These are phyloP conservation scores for Rhaphigaster nebulosa DNA, from an alignment of 2,888 invertebrate genomes.

Conservation along the genomic window DNA sequence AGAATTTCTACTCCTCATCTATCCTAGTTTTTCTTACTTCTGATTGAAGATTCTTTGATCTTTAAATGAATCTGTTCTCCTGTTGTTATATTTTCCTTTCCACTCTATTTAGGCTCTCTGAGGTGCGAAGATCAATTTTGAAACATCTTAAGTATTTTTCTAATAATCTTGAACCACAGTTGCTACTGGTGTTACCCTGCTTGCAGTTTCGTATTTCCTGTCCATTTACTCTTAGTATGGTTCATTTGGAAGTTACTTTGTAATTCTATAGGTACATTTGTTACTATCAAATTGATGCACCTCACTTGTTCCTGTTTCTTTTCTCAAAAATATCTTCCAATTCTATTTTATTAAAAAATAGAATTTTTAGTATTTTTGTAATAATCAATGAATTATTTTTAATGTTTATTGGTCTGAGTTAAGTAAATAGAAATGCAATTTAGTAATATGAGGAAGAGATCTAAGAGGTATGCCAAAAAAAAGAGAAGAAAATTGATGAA, in stretches of 20 bases:
- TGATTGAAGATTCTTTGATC: background rate
- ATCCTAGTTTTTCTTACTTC: background rate
- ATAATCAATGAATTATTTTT: too few relatives aligned
- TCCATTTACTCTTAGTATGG: background rate
- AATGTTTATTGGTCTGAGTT: too few relatives aligned
- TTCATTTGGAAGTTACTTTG: background rate
- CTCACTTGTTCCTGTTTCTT: background rate
- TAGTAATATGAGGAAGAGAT: too few relatives aligned
- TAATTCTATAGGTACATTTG: background rate
- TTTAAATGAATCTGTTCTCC: background rate
- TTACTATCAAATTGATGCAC: background rate
- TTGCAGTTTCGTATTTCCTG: background rate
- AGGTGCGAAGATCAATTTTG: background rate
- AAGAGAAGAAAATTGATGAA: background rate
- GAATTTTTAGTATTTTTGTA: too few relatives aligned
- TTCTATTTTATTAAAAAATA: too few relatives aligned
- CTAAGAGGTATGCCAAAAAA: background rate
- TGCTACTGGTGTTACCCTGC: background rate
- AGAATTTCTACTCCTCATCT: background rate
- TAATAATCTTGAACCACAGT: background rate
- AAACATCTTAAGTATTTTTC: constrained; percentile 3
- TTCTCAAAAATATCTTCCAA: background rate
- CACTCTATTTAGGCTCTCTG: background rate
- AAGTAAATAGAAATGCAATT: too few relatives aligned
- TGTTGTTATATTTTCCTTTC: background rate